Evolutionary conservation across 2,113 vertebrate species (phyloP).

Genomic region (Aix galericulata): DNA sequence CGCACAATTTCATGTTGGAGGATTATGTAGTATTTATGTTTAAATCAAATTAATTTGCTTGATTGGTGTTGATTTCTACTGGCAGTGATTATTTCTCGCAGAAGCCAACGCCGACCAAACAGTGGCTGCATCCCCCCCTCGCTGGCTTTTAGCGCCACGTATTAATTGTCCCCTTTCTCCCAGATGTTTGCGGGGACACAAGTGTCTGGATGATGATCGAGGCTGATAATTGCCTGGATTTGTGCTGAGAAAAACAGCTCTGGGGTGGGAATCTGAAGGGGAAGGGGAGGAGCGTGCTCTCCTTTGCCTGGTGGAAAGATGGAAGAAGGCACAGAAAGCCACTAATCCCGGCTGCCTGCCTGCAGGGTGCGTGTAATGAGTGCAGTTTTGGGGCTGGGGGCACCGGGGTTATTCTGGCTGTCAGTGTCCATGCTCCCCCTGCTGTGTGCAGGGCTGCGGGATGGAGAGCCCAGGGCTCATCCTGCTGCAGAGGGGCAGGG

Average conservation of each 20-base stretch:
- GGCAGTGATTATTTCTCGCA: background rate
- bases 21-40: background rate
- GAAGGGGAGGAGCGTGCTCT: background rate
- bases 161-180: background rate
- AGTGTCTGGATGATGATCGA: background rate
- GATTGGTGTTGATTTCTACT: constrained; percentile 11
- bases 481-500: too few relatives aligned
- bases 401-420: too few relatives aligned
- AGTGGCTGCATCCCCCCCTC: background rate
- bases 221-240: background rate
- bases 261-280: background rate
- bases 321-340: rapidly evolving
- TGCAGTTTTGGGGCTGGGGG: too few relatives aligned
- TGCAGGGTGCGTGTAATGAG: rapidly evolving
- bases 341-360: background rate
- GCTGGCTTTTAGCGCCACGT: rapidly evolving
- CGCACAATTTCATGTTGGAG: background rate
- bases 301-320: background rate
- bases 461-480: too few relatives aligned
- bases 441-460: too few relatives aligned
- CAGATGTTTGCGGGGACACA: background rate
- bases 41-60: background rate
- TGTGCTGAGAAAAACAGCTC: background rate
- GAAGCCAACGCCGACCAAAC: rapidly evolving
- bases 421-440: too few relatives aligned